Evolutionary conservation across 2,113 vertebrate genomes (phyloP).

Genomic region (Ammodytes marinus): DNA sequence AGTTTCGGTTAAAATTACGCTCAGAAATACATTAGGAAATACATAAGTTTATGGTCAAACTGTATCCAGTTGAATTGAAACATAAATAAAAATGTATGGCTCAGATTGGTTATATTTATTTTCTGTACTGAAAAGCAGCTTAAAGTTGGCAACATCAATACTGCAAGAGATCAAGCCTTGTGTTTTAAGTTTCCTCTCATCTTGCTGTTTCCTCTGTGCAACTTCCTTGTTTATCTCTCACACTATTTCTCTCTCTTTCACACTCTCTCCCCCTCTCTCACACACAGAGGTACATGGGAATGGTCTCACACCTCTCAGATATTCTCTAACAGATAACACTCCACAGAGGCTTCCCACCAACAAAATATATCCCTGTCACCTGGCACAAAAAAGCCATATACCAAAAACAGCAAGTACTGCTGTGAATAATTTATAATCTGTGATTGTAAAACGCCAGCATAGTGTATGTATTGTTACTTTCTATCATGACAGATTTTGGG

Average conservation of each 20-base stretch:
- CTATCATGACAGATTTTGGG: slow-evolving; percentile 65
- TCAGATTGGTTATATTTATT: slow-evolving; percentile 24
- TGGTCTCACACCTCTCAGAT: slow-evolving; percentile 50
- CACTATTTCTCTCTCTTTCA: slow-evolving; percentile 1
- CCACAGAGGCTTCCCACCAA: slow-evolving; percentile 46
- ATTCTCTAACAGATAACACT: slow-evolving; percentile 40
- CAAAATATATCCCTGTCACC: slow-evolving; percentile 50
- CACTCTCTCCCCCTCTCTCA: slow-evolving; percentile 16
- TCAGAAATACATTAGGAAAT: slow-evolving; percentile 15
- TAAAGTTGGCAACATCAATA: slow-evolving; percentile 43
- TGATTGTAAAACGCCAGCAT: slow-evolving; percentile 62
- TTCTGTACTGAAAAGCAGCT: slow-evolving; percentile 34
- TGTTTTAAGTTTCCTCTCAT: slow-evolving; percentile 29
- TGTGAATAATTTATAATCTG: slow-evolving; percentile 75
- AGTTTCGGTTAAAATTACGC: slow-evolving; percentile 20
- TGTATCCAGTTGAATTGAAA: background rate
- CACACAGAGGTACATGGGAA: slow-evolving; percentile 1
- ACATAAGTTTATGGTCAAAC: background rate
- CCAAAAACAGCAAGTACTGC: slow-evolving; percentile 60
- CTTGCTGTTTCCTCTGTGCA: background rate
- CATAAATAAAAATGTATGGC: slow-evolving; percentile 6
- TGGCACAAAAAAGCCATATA: slow-evolving; percentile 53
- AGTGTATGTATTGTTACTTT: slow-evolving; percentile 61
- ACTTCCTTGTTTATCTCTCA: background rate
- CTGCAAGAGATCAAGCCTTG: slow-evolving; percentile 38